phyloP scores from a whole-genome alignment of 2,113 vertebrate genomes.

The Pterocles orientalis region DNA sequence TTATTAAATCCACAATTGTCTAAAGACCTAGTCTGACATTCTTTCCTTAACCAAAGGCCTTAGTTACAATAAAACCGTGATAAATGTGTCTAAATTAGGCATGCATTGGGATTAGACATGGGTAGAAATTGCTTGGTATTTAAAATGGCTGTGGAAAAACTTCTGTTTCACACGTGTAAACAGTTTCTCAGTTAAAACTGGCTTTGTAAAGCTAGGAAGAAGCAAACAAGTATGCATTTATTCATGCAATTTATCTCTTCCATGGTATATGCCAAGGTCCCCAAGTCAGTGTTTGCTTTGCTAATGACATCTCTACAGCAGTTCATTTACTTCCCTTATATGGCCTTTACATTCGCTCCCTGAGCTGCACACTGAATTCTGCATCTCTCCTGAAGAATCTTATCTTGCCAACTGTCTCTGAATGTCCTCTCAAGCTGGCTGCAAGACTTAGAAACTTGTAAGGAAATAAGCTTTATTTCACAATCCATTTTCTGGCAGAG shows the following conservation, averaged over 20 bases:
- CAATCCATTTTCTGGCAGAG: background rate
- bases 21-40: background rate
- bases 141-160: constrained; percentile 19
- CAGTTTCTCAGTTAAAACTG: constrained; percentile 16
- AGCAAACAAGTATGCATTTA: constrained; percentile 31
- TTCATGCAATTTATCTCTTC: constrained; percentile 41
- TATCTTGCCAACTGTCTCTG: constrained; percentile 3
- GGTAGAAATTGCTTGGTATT: constrained; percentile 21
- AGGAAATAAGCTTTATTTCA: constrained; percentile 12
- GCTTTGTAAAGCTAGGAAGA: background rate
- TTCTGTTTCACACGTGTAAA: constrained; percentile 29
- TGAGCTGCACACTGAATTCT: background rate
- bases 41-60: background rate
- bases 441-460: background rate
- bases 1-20: background rate
- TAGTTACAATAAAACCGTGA: background rate
- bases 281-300: constrained; percentile 44
- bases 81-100: constrained; percentile 19
- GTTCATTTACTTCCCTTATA: constrained; percentile 55
- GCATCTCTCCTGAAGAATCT: constrained; percentile 27
- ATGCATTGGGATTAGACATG: background rate
- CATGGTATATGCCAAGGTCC: constrained; percentile 32
- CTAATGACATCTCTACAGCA: constrained; percentile 42
- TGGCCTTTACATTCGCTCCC: constrained; percentile 33
- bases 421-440: constrained; percentile 21